These are phyloP conservation scores for Cryptoleucopteryx plumbea DNA, from an alignment of 2,113 vertebrate species.

Conservation along the genomic window DNA sequence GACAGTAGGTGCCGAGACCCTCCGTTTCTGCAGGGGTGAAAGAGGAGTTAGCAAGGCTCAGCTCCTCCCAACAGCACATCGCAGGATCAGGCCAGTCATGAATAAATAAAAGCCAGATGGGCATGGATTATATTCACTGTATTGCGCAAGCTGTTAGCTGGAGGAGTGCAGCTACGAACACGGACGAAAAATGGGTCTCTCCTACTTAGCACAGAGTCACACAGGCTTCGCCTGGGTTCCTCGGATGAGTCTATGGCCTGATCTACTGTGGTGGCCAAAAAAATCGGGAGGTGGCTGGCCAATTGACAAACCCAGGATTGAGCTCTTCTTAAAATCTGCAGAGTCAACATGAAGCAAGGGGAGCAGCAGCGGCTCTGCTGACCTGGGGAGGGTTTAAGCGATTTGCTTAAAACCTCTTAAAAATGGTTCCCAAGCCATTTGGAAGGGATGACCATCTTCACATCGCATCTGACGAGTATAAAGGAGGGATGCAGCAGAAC, in stretches of 20 bases:
- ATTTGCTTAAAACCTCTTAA: neutral
- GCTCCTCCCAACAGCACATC: neutral
- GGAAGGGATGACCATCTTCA: neutral
- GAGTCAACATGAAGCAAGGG: accelerated
- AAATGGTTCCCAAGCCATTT: neutral
- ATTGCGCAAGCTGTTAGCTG: neutral
- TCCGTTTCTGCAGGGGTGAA: neutral
- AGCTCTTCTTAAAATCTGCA: neutral
- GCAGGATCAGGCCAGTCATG: neutral
- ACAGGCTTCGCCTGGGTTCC: neutral
- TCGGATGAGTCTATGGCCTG: neutral
- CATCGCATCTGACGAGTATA: accelerated
- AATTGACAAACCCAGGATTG: neutral
- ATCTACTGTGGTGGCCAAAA: neutral
- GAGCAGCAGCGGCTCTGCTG: neutral
- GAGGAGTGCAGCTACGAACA: neutral
- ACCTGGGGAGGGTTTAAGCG: neutral
- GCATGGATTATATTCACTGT: neutral
- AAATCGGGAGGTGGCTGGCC: neutral
- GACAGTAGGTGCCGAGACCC: neutral
- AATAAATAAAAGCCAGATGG: neutral
- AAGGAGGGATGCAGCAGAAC: neutral
- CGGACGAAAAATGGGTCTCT: neutral
- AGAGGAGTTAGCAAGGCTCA: neutral
- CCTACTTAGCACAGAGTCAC: neutral